Percentiles rank a stretch among this genome's conserved stretches.
Conservation (phyloP, 2,113 vertebrate genomes). For the Tinamus guttatus region DNA sequence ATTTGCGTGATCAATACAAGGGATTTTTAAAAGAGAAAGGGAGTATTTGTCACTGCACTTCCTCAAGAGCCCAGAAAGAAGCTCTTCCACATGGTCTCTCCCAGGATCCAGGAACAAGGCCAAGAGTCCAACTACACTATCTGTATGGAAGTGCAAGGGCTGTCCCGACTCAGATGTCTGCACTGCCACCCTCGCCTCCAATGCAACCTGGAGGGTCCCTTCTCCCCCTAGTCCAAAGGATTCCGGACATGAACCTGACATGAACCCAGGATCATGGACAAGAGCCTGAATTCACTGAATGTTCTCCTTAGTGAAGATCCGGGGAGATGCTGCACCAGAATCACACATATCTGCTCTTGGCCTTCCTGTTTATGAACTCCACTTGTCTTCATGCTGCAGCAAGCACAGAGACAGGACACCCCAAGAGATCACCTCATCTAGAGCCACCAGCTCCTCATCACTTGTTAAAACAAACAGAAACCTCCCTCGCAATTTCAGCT, state of each 20-base stretch:
- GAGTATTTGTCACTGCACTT: neutral
- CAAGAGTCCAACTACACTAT: neutral
- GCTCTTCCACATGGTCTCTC: neutral
- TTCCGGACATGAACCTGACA: neutral
- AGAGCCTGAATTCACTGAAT: rapidly evolving
- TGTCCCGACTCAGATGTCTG: neutral
- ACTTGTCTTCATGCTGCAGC: neutral
- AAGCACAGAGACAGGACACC: neutral
- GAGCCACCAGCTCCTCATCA: neutral
- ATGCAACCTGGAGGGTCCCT: rapidly evolving
- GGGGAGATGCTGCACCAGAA: too few relatives aligned
- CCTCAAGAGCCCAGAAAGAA: neutral
- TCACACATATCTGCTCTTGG: neutral
- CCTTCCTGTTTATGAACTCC: neutral
- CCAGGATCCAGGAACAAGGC: neutral
- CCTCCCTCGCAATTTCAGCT: rapidly evolving
- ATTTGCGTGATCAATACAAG: neutral
- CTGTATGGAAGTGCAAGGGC: rapidly evolving
- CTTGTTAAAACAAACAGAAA: neutral
- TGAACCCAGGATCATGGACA: neutral
- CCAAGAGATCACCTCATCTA: rapidly evolving
- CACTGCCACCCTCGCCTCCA: rapidly evolving
- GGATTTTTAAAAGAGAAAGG: neutral
- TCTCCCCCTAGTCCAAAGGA: neutral
- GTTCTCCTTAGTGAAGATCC: neutral